These are phyloP conservation scores for Smittia sp. DNA, from an alignment of 2,888 invertebrate species.

Conservation along the genomic window DNA sequence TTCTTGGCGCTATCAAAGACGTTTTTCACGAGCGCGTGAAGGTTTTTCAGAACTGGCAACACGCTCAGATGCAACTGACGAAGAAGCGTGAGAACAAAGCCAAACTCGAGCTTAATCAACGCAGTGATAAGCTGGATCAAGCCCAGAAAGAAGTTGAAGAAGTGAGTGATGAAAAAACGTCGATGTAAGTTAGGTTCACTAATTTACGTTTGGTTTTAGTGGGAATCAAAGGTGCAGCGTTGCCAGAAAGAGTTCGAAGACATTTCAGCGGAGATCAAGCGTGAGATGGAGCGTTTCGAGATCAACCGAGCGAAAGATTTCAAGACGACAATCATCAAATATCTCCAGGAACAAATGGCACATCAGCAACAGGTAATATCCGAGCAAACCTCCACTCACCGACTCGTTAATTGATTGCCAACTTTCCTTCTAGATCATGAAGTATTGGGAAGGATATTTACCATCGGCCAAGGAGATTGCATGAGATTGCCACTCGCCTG, in stretches of 20 bases:
- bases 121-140: conserved; percentile 84
- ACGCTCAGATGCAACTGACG: conserved; percentile 89
- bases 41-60: conserved; percentile 96
- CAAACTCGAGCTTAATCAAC: conserved; percentile 84
- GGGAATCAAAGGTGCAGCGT: conserved; percentile 95
- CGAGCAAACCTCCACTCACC: conserved; percentile 46
- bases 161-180: conserved; percentile 54
- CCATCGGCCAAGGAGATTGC: conserved; percentile 92
- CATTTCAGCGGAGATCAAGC: conserved; percentile 90
- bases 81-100: conserved; percentile 93
- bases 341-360: conserved; percentile 89
- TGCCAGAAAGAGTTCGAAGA: conserved; percentile 95
- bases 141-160: conserved; percentile 90
- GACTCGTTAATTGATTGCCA: conserved; percentile 43
- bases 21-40: conserved; percentile 72
- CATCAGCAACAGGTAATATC: conserved; percentile 84
- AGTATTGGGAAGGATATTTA: conserved; percentile 94
- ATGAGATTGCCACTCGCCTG: conserved; percentile 55
- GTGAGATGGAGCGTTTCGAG: conserved; percentile 91
- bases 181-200: background rate
- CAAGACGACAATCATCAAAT: conserved; percentile 82
- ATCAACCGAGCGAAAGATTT: conserved; percentile 84
- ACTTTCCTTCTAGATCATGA: conserved; percentile 67
- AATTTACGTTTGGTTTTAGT: conserved; percentile 55
- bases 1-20: conserved; percentile 88